A percentile compares a stretch with the other conserved stretches of the same genome.
Conservation (phyloP, 1,140 invertebrate species). For the Dendroctonus valens region DNA sequence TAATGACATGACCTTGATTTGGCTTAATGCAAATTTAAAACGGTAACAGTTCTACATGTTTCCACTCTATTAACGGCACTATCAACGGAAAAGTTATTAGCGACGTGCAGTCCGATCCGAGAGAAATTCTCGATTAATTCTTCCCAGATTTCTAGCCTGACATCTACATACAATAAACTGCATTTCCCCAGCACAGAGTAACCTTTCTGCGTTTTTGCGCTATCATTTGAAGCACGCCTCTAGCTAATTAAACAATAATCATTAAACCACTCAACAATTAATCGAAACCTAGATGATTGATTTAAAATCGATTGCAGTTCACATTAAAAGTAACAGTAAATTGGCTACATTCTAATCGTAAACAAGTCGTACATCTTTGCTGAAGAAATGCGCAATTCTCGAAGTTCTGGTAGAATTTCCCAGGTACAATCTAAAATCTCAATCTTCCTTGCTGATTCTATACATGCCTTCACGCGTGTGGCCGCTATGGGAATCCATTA, state of each 20-base stretch:
- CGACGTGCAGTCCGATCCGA: constrained; percentile 17
- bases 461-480: constrained; percentile 28
- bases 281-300: no score
- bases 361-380: no score
- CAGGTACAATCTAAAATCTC: constrained; percentile 20
- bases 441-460: constrained; percentile 16
- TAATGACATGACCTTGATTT: constrained; percentile 25
- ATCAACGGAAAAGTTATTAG: constrained; percentile 30
- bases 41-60: constrained; percentile 31
- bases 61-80: constrained; percentile 34
- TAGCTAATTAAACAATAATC: not conserved
- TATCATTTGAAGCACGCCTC: no score
- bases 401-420: not conserved
- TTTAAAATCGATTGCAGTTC: no score
- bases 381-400: not conserved
- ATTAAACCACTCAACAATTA: no score
- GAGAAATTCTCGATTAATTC: constrained; percentile 8
- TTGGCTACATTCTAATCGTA: no score
- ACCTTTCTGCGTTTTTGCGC: no score
- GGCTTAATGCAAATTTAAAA: constrained; percentile 27
- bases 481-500: constrained; percentile 32
- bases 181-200: no score
- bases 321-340: no score
- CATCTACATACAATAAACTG: no score
- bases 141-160: no score